Evolutionary conservation across 1,140 invertebrate species (phyloP).

Genomic region (Aphis gossypii): DNA sequence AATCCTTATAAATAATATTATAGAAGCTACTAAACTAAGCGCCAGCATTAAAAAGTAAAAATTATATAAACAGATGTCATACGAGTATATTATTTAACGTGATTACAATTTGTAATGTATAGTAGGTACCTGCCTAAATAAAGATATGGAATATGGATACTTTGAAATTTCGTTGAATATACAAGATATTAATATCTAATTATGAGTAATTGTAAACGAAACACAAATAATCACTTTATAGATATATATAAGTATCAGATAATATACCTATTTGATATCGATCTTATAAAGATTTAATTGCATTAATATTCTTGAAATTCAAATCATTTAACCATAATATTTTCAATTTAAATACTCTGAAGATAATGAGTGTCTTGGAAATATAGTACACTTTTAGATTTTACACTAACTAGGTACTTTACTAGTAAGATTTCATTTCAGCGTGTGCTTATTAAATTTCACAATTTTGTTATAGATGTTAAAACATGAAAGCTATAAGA

Average conservation of each 20-base stretch:
- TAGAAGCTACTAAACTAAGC: not conserved
- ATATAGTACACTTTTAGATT: no score
- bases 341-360: not conserved
- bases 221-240: not conserved
- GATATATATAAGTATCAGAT: no score
- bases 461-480: not conserved
- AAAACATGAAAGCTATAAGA: not conserved
- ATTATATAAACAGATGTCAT: not conserved
- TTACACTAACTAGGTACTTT: no score
- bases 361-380: no score
- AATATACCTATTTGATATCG: no score
- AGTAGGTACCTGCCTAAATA: not conserved
- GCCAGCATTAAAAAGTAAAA: not conserved
- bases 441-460: not conserved
- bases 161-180: not conserved
- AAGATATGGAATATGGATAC: not conserved
- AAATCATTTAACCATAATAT: not conserved
- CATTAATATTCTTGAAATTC: not conserved
- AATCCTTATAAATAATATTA: not conserved
- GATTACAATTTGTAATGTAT: no score
- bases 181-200: not conserved
- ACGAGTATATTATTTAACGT: no score
- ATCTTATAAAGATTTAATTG: not conserved
- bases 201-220: not conserved
- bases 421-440: not conserved